Conservation (phyloP, 92 coral and sea anemone genomes). For the Porites lobata region DNA sequence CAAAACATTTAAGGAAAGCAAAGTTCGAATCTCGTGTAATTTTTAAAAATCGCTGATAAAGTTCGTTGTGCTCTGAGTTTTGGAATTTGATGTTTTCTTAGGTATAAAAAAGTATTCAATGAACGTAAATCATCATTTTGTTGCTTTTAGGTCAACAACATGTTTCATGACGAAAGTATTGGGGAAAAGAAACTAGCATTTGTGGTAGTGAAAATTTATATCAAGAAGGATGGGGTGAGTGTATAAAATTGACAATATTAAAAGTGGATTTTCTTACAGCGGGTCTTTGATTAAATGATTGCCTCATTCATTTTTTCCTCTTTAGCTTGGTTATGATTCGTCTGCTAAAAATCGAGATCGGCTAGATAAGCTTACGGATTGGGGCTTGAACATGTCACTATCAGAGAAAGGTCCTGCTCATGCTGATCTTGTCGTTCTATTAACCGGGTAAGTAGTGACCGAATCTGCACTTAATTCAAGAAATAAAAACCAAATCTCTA, state of each 20-base stretch:
- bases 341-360: constrained; percentile 42
- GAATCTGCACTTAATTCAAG: no score
- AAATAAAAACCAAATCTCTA: no score
- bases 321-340: constrained; percentile 73
- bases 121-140: not conserved
- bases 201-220: constrained; percentile 71
- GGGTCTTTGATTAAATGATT: not conserved
- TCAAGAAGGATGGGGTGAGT: constrained; percentile 81
- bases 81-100: no score
- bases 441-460: constrained; percentile 71
- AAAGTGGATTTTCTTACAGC: no score
- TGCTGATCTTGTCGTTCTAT: constrained; percentile 76
- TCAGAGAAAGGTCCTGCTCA: constrained; percentile 72
- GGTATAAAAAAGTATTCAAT: no score
- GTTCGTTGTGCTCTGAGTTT: no score
- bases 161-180: constrained; percentile 85
- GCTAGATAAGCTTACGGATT: constrained; percentile 49
- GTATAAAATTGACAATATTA: no score
- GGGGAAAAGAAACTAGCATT: constrained; percentile 77
- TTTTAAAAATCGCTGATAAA: no score
- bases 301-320: not conserved
- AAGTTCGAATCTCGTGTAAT: no score
- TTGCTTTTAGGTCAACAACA: constrained; percentile 57
- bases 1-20: no score
- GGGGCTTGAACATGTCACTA: constrained; percentile 71